These are phyloP conservation scores for Ooceraea biroi DNA, from an alignment of 1,140 invertebrate genomes.

Conservation along the genomic window DNA sequence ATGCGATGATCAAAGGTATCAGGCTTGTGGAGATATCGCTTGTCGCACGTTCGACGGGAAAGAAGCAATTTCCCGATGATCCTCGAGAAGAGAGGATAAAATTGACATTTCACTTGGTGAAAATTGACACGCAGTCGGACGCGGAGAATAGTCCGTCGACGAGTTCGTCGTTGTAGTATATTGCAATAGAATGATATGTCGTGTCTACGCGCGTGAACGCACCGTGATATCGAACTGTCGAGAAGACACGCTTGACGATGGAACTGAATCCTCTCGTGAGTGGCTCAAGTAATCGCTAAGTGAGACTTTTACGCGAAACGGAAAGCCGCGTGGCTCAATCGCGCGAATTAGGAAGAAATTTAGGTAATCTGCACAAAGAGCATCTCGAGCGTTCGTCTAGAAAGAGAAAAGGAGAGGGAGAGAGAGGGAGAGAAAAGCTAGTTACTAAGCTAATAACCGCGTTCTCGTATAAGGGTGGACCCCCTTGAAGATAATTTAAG, in stretches of 20 bases:
- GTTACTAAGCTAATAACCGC: constrained; percentile 29
- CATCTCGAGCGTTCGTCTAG: background rate
- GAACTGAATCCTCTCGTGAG: constrained; percentile 54
- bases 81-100: background rate
- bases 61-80: background rate
- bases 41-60: background rate
- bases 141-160: background rate
- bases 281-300: constrained; percentile 61
- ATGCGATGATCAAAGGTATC: background rate
- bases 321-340: constrained; percentile 18
- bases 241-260: constrained; percentile 39
- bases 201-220: constrained; percentile 25
- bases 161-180: constrained; percentile 32
- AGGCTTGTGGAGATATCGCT: background rate
- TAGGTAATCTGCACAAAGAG: constrained; percentile 57
- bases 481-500: constrained; percentile 38
- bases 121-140: constrained; percentile 28
- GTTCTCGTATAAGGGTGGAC: constrained; percentile 2
- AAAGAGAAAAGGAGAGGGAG: no score
- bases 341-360: constrained; percentile 39
- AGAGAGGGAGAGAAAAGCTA: background rate
- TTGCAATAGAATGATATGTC: constrained; percentile 20
- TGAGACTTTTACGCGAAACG: constrained; percentile 40
- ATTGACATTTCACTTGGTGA: background rate
- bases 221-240: constrained; percentile 39